These are phyloP conservation scores for Tenthredo mesomela DNA, from an alignment of 2,888 invertebrate genomes.

Conservation along the genomic window DNA sequence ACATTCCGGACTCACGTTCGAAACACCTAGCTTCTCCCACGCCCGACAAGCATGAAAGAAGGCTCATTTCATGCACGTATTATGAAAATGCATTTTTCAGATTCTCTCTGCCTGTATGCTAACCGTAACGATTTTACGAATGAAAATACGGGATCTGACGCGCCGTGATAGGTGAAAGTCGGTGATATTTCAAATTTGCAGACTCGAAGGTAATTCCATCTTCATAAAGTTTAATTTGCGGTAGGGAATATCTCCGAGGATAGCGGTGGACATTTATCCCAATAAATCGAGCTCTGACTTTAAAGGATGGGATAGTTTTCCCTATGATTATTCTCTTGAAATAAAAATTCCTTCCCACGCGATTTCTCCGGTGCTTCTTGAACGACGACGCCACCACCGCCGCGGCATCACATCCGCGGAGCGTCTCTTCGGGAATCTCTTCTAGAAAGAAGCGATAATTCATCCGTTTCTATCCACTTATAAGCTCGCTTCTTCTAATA, in stretches of 20 bases:
- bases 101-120: constrained; percentile 6
- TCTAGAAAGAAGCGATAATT: constrained; percentile 43
- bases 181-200: constrained; percentile 11
- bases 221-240: constrained; percentile 42
- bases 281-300: constrained; percentile 39
- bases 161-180: constrained; percentile 8
- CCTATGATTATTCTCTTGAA: constrained; percentile 35
- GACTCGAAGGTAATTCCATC: constrained; percentile 18
- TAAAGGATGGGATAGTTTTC: background rate
- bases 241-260: background rate
- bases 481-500: constrained; percentile 46
- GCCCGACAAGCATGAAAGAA: too few species aligned
- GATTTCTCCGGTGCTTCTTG: background rate
- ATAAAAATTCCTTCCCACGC: constrained; percentile 20
- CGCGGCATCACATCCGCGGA: background rate
- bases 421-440: constrained; percentile 35
- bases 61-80: too few species aligned
- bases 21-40: too few species aligned
- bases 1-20: too few species aligned
- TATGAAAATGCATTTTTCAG: background rate
- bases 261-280: constrained; percentile 29
- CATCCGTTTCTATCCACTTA: constrained; percentile 47
- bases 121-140: background rate
- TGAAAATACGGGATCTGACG: background rate
- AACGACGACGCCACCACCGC: background rate